phyloP scores from a whole-genome alignment of 2,888 invertebrate genomes.

The Euplagia quadripunctaria region DNA sequence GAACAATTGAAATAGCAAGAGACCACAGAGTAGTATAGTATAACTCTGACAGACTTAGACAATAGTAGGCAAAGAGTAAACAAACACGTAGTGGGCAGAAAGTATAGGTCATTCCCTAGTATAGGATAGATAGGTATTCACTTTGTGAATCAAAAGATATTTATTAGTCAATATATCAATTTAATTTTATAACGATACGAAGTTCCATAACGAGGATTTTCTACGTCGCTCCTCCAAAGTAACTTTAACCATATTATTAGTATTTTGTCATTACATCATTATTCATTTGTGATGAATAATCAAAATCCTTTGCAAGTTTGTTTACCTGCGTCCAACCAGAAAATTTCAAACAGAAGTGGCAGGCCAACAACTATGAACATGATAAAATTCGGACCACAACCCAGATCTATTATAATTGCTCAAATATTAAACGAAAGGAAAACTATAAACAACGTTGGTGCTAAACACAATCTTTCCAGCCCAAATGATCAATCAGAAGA shows the following conservation, averaged over 20 bases:
- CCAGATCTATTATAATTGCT: slow-evolving; percentile 71
- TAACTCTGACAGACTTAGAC: too few species aligned
- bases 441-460: slow-evolving; percentile 30
- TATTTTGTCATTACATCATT: neutral
- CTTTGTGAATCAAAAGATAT: too few species aligned
- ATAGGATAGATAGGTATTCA: too few species aligned
- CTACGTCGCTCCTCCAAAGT: neutral
- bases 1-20: too few species aligned
- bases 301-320: slow-evolving; percentile 61
- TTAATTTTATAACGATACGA: too few species aligned
- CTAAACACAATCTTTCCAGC: slow-evolving; percentile 20
- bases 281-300: slow-evolving; percentile 32
- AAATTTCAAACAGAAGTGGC: slow-evolving; percentile 61
- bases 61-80: too few species aligned
- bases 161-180: too few species aligned
- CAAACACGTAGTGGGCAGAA: too few species aligned
- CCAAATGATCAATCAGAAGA: slow-evolving; percentile 8
- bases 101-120: too few species aligned
- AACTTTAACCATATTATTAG: neutral
- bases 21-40: too few species aligned
- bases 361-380: slow-evolving; percentile 65
- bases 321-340: slow-evolving; percentile 15
- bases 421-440: slow-evolving; percentile 62
- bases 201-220: too few species aligned
- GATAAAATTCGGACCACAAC: slow-evolving; percentile 70